Evolutionary conservation across 2,113 vertebrate genomes (phyloP), one percentile per base, ranked within the genome.

Genomic region (Eptesicus fuscus): DNA sequence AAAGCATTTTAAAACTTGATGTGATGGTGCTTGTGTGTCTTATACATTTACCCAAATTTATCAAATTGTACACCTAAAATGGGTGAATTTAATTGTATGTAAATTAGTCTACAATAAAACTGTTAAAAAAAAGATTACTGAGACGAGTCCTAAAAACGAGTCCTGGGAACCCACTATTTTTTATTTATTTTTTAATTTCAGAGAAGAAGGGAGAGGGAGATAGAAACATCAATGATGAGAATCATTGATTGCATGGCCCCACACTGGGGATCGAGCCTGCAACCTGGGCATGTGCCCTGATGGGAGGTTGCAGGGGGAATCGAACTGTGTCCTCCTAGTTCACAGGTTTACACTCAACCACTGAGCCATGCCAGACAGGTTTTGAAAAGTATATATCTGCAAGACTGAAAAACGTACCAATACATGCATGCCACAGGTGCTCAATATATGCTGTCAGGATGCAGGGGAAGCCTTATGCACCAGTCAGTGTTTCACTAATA

Each of bases 51-150:
- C 32, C 69, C 71, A 87, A 61, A 47, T 28, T 71, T 47, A 32
- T 53, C 78, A 80, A 94, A 90, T n/a, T 53, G 10, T 67, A 51
- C 4, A 78, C 12, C 40, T 44, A 51, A 80, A 94, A 71, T 61
- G n/a, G 49, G 25, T 35, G 37, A 49, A 77, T 90, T 79, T 22
- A 87, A 56, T 42, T 88, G 35, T 76, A 35, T 35, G 23, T 32
- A 25, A 82, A 53, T 82, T n/a, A 42, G 59, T 90, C 49, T 59
- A 88, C 28, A 88, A 70, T 37, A 70, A 87, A 94, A 23, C 76
- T 82, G 30, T 82, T 93, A 9, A 91, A 49, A 94, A 94, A 93
- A 53, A 70, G 23, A 56, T 89, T 40, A 35, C 25, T 85, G 77
- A 77, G 61, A 59, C 12, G 22, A 82, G 14, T 40, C 56, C 23